phyloP scores from a whole-genome alignment of 2,888 invertebrate genomes.

The Chloromyia formosa region DNA sequence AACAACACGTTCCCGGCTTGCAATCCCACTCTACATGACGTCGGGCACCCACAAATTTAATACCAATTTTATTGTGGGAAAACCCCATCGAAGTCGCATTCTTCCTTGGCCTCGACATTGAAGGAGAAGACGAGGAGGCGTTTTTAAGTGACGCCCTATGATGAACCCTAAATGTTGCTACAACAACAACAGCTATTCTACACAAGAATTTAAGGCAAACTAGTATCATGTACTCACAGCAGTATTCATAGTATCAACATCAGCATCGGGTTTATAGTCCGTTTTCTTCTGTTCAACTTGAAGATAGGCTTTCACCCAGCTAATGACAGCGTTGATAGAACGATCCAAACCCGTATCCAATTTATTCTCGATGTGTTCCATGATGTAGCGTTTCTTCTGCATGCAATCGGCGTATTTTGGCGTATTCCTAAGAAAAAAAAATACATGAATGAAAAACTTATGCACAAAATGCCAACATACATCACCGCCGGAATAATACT shows the following conservation, averaged over 20 bases:
- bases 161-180: too few relatives aligned
- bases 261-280: constrained; percentile 90
- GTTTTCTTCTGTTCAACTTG: constrained; percentile 94
- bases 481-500: constrained; percentile 86
- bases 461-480: constrained; percentile 66
- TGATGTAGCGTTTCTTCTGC: constrained; percentile 82
- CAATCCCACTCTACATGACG: too few relatives aligned
- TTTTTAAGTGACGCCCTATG: too few relatives aligned
- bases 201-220: too few relatives aligned
- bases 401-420: constrained; percentile 89
- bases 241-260: constrained; percentile 86
- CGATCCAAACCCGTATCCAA: constrained; percentile 88
- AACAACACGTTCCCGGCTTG: too few relatives aligned
- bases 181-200: too few relatives aligned
- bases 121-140: too few relatives aligned
- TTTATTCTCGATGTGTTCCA: constrained; percentile 91
- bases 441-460: not conserved
- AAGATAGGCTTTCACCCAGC: constrained; percentile 90
- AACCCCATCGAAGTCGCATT: too few relatives aligned
- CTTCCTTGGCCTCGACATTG: too few relatives aligned
- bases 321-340: constrained; percentile 85
- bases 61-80: too few relatives aligned
- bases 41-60: too few relatives aligned
- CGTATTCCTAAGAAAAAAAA: constrained; percentile 73
- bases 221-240: too few relatives aligned